phyloP scores from a whole-genome alignment of 2,797 vertebrate genomes.

The Platyrinchus mystaceus region DNA sequence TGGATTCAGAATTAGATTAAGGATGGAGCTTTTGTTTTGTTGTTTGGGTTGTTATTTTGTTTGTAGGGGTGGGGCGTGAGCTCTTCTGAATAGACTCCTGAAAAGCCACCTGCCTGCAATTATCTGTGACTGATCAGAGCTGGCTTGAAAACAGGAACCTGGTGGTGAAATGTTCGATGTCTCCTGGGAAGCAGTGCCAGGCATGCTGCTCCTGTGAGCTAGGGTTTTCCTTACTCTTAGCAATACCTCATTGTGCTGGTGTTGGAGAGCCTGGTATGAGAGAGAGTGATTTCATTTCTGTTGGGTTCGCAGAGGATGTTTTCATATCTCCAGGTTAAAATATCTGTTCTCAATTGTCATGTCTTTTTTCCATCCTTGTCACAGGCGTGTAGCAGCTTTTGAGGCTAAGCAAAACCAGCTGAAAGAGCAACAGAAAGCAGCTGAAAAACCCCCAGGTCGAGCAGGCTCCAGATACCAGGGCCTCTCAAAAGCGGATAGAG shows the following conservation, averaged over 20 bases:
- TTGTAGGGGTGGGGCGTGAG: fast-evolving
- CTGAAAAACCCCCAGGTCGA: background rate
- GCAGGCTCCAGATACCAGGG: slow-evolving; percentile 50
- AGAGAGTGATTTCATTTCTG: background rate
- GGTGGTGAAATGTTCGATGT: background rate
- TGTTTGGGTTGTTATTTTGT: background rate
- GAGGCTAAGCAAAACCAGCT: slow-evolving; percentile 85
- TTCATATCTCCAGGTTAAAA: background rate
- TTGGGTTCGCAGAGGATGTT: background rate
- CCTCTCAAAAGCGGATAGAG: slow-evolving; percentile 85
- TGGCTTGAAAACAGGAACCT: background rate
- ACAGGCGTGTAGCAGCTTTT: slow-evolving; percentile 89
- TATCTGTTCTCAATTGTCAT: background rate
- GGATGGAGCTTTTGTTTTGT: background rate
- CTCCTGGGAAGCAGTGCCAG: background rate
- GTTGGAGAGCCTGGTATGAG: background rate
- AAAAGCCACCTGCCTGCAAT: background rate
- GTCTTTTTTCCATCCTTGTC: background rate
- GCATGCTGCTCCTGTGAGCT: background rate
- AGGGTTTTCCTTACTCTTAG: background rate
- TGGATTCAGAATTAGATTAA: background rate
- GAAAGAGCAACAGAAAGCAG: slow-evolving; percentile 33
- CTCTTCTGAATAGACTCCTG: background rate
- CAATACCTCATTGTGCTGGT: background rate
- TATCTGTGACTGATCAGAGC: background rate